Conservation (phyloP, 2,888 invertebrate genomes). For the Drosophila paramelanica region DNA sequence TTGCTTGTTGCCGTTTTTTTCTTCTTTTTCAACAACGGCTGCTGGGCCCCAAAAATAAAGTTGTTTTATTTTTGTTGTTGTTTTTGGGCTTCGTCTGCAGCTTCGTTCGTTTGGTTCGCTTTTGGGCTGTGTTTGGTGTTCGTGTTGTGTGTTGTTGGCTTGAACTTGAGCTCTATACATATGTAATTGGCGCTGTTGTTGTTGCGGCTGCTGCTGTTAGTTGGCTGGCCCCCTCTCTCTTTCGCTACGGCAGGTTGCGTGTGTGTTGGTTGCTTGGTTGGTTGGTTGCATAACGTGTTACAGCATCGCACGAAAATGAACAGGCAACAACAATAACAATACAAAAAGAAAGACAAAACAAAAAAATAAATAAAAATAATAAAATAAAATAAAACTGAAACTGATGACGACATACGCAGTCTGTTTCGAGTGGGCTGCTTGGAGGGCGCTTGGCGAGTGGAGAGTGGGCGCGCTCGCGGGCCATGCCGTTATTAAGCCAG, state of each 20-base stretch:
- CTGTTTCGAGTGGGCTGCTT: constrained; percentile 37
- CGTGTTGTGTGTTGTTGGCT: constrained; percentile 62
- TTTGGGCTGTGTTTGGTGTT: constrained; percentile 28
- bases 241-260: constrained; percentile 56
- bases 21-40: constrained; percentile 24
- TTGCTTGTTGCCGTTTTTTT: constrained; percentile 35
- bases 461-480: neutral
- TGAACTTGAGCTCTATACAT: constrained; percentile 78
- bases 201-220: constrained; percentile 51
- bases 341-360: constrained; percentile 26
- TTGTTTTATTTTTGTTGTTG: constrained; percentile 11
- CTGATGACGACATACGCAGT: constrained; percentile 73
- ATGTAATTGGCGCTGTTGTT: constrained; percentile 66
- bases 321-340: constrained; percentile 42
- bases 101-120: constrained; percentile 46
- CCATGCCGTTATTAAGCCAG: constrained; percentile 36
- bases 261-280: constrained; percentile 43
- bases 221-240: constrained; percentile 34
- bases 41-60: constrained; percentile 59
- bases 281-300: constrained; percentile 83
- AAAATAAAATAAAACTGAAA: constrained; percentile 51
- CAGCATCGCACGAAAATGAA: constrained; percentile 80
- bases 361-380: constrained; percentile 6
- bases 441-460: neutral
- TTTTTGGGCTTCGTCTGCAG: constrained; percentile 26